phyloP scores from a whole-genome alignment of 2,888 invertebrate species.

The Anoplius nigerrimus region DNA sequence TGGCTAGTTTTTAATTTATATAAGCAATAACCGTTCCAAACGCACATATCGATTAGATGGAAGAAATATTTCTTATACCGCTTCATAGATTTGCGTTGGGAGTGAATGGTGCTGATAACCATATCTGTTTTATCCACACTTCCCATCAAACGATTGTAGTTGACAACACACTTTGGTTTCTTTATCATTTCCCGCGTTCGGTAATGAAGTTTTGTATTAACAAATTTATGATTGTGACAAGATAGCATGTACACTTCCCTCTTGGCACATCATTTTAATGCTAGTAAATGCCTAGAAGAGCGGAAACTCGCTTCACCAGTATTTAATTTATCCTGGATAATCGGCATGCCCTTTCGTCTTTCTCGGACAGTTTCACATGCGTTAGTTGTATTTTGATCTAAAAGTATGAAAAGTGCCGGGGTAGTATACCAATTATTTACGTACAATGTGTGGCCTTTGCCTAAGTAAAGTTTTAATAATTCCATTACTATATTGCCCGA shows the following conservation, averaged over 20 bases:
- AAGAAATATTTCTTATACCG: slow-evolving; percentile 10
- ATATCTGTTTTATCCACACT: neutral
- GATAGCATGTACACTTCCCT: slow-evolving; percentile 25
- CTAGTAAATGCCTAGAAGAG: slow-evolving; percentile 17
- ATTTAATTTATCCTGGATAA: slow-evolving; percentile 20
- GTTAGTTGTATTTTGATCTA: slow-evolving; percentile 15
- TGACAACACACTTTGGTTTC: slow-evolving; percentile 20
- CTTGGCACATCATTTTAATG: slow-evolving; percentile 22
- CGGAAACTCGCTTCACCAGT: slow-evolving; percentile 26
- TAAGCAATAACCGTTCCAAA: slow-evolving; percentile 34
- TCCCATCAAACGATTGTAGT: slow-evolving; percentile 19
- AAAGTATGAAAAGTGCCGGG: neutral
- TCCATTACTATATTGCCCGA: neutral
- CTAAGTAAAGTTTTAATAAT: neutral
- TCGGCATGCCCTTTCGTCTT: slow-evolving; percentile 22
- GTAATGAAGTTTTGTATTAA: slow-evolving; percentile 11
- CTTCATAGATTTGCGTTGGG: neutral
- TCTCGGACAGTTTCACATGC: slow-evolving; percentile 24
- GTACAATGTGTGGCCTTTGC: neutral
- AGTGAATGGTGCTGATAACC: slow-evolving; percentile 1
- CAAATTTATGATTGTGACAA: slow-evolving; percentile 24
- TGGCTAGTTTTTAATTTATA: slow-evolving; percentile 21
- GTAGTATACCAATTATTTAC: neutral
- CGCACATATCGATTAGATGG: too few species aligned
- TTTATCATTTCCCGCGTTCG: slow-evolving; percentile 2